Base-by-base conservation (phyloP, 1,140 invertebrate species). In the Drosophila varians region DNA sequence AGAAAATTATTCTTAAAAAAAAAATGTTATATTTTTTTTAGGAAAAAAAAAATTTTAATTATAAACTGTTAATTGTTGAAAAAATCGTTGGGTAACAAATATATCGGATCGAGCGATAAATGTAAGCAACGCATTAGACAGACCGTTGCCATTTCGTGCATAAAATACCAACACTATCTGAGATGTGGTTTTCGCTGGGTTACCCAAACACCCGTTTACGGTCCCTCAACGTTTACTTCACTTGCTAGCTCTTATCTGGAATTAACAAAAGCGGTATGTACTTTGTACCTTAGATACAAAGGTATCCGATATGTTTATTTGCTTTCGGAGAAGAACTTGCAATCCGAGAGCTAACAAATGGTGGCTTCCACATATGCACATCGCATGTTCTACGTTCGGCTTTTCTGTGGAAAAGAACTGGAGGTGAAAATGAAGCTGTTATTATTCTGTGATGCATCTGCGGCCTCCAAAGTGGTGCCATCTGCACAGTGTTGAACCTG, bases 401-500 rank as follows among this genome's bases (percentile, higher is more conserved):
- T 21, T 21, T 21, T 21, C 4, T 21, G 21, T 21, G 21, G 21
- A 21, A 4, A 21, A 2, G 4, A 21, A 21, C 2, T 21, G 21
- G 2, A 21, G 2, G 4, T 21, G 21, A 6, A 7, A 26, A 7
- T 26, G 4, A 7, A 26, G 25, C 7, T 26, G 4, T 1, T 26
- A 0, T 5, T 8, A 12, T 26, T 26, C 11, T 19, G 2, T 18
- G 28, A 11, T 3, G 28, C 11, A 31, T 11, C 9, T 31, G 3
- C 28, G 11, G 28, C 7, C 5, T 26, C 7, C 9, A 11, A 31
- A 2, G 9, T 31, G 11, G 28, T 11, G 28, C 11, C 9, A 42
- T 23, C 0, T 19, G 9, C 9, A 9, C 19, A 16, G 9, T 43
- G 23, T 14, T 53, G 51, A 45, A 54, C 51, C 51, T 46, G 43